phyloP scores from a whole-genome alignment of 2,797 vertebrate species.

The Muraenolepis orangiensis region DNA sequence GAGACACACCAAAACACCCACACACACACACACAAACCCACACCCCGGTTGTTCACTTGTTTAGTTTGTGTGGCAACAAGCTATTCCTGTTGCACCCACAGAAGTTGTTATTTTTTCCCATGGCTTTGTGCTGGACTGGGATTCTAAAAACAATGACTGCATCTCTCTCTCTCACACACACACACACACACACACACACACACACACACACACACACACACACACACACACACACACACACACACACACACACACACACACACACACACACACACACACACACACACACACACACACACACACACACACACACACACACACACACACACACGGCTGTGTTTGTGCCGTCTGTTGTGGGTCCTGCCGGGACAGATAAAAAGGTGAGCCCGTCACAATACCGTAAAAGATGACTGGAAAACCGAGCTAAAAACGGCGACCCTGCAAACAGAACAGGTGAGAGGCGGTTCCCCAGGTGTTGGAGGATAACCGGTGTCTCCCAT shows the following conservation, averaged over 20 bases:
- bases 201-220: constrained; percentile 15
- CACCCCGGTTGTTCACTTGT: neutral
- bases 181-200: constrained; percentile 12
- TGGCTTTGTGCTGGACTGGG: neutral
- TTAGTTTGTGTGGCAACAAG: neutral
- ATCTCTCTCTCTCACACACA: neutral
- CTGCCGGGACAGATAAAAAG: constrained; percentile 19
- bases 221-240: constrained; percentile 17
- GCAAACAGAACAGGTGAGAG: constrained; percentile 38
- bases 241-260: constrained; percentile 3
- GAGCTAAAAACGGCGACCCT: constrained; percentile 3
- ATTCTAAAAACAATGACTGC: constrained; percentile 7
- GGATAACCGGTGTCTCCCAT: constrained; percentile 36
- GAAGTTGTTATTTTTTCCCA: neutral
- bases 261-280: neutral
- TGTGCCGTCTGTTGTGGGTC: constrained; percentile 18
- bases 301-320: neutral
- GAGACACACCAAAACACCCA: neutral
- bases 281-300: constrained; percentile 11
- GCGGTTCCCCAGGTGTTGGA: constrained; percentile 33
- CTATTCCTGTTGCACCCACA: constrained; percentile 3
- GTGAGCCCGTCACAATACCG: constrained; percentile 25
- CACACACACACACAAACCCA: neutral
- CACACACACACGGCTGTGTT: constrained; percentile 31
- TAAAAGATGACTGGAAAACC: constrained; percentile 32